These are phyloP conservation scores for Archegozetes longisetosus DNA, from an alignment of 1,140 invertebrate species.

Conservation along the genomic window DNA sequence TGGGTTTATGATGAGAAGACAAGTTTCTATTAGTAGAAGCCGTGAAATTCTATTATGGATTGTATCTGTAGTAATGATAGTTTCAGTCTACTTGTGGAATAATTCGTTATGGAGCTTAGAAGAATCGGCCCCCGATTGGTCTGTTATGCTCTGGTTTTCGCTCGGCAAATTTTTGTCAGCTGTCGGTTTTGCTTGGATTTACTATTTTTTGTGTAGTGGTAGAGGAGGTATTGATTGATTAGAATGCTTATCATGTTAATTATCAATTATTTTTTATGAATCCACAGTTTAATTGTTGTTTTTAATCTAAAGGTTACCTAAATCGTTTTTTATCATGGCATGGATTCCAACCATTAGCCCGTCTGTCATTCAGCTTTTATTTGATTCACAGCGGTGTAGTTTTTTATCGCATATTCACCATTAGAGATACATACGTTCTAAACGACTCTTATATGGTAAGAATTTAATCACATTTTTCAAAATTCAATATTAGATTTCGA, in stretches of 20 bases:
- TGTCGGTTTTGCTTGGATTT: slow-evolving; percentile 8
- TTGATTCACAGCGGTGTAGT: slow-evolving; percentile 5
- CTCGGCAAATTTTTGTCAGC: not conserved
- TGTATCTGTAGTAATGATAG: not conserved
- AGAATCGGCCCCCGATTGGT: not conserved
- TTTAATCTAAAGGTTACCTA: not conserved
- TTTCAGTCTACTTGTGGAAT: not conserved
- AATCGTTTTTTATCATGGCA: not conserved
- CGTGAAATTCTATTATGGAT: not conserved
- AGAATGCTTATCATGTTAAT: too few species aligned
- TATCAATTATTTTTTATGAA: too few species aligned
- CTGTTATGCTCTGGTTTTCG: slow-evolving; percentile 2
- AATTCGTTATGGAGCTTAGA: slow-evolving; percentile 9
- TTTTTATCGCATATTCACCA: slow-evolving; percentile 4
- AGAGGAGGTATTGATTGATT: too few species aligned
- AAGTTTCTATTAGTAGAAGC: not conserved
- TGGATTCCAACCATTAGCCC: not conserved
- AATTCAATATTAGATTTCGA: too few species aligned
- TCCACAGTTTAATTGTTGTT: not conserved
- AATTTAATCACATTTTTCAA: too few species aligned
- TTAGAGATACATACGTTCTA: slow-evolving; percentile 5
- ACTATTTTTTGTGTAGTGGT: not conserved
- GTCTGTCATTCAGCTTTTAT: slow-evolving; percentile 7
- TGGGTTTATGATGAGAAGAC: slow-evolving; percentile 2
- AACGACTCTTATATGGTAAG: slow-evolving; percentile 8